Conservation (phyloP, 2,888 invertebrate species). For the Adelognathus sp. region DNA sequence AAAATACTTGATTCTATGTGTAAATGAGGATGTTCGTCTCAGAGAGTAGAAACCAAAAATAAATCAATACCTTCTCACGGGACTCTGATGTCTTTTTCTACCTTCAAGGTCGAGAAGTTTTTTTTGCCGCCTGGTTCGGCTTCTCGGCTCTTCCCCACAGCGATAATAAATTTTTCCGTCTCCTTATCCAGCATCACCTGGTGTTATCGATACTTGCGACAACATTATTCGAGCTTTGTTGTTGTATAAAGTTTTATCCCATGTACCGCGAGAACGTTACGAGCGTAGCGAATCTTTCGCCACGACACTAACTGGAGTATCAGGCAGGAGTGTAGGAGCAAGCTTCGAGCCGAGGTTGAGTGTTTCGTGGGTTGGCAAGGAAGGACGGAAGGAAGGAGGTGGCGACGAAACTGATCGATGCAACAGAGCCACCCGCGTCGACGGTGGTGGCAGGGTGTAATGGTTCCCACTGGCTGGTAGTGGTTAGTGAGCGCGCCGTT, state of each 20-base stretch:
- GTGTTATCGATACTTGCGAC: neutral
- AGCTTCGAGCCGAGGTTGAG: conserved; percentile 64
- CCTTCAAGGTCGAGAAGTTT: conserved; percentile 46
- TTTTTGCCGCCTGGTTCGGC: neutral
- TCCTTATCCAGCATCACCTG: neutral
- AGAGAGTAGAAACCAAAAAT: conserved; percentile 2
- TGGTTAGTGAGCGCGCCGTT: conserved; percentile 37
- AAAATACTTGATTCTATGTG: too few relatives aligned
- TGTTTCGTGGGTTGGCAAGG: conserved; percentile 65
- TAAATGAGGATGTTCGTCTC: too few relatives aligned
- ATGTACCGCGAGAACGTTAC: neutral
- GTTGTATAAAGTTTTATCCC: neutral
- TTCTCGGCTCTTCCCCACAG: conserved; percentile 1
- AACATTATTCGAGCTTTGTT: neutral
- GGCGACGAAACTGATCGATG: conserved; percentile 79
- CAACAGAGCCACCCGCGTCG: conserved; percentile 72
- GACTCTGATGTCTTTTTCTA: conserved; percentile 22
- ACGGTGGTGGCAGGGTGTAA: conserved; percentile 60
- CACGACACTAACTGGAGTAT: conserved; percentile 15
- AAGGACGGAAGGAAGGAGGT: conserved; percentile 65
- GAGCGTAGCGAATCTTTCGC: neutral
- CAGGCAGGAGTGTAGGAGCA: conserved; percentile 19
- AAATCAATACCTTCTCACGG: conserved; percentile 29
- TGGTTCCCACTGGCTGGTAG: conserved; percentile 54
- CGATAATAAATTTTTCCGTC: conserved; percentile 35